Evolutionary conservation across 2,888 invertebrate genomes (phyloP).

Genomic region (Trachelus tabidus): DNA sequence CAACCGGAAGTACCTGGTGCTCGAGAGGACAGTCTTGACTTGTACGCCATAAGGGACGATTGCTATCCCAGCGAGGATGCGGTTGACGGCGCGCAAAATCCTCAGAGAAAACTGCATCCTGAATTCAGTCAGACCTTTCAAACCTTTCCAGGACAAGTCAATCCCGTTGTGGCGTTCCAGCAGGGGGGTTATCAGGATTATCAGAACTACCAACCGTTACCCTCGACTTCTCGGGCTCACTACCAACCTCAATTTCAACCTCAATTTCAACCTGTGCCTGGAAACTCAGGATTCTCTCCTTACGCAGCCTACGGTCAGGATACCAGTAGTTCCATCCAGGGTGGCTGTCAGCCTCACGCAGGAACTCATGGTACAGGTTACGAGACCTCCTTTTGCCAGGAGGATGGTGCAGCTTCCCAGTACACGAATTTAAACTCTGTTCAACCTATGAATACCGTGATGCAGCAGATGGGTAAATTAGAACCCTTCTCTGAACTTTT

Average conservation of each 20-base stretch:
- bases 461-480: conserved; percentile 71
- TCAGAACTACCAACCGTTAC: conserved; percentile 45
- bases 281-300: conserved; percentile 45
- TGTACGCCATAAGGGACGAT: conserved; percentile 73
- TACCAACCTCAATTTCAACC: conserved; percentile 48
- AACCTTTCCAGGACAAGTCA: conserved; percentile 44
- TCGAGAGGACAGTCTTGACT: conserved; percentile 71
- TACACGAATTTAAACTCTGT: conserved; percentile 78
- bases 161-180: conserved; percentile 31
- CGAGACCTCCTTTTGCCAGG: conserved; percentile 54
- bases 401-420: conserved; percentile 68
- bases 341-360: conserved; percentile 12
- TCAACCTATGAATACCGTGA: conserved; percentile 58
- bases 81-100: conserved; percentile 61
- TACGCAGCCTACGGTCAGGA: conserved; percentile 50
- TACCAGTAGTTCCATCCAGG: conserved; percentile 13
- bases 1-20: conserved; percentile 53
- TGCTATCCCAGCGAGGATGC: conserved; percentile 71
- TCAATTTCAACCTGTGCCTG: conserved; percentile 39
- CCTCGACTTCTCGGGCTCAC: conserved; percentile 56
- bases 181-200: conserved; percentile 41
- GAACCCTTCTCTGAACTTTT: conserved; percentile 77
- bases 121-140: conserved; percentile 61
- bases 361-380: conserved; percentile 36
- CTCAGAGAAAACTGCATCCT: conserved; percentile 65